Conservation (phyloP, 2,888 invertebrate genomes). For the Troglohyphantes excavatus region DNA sequence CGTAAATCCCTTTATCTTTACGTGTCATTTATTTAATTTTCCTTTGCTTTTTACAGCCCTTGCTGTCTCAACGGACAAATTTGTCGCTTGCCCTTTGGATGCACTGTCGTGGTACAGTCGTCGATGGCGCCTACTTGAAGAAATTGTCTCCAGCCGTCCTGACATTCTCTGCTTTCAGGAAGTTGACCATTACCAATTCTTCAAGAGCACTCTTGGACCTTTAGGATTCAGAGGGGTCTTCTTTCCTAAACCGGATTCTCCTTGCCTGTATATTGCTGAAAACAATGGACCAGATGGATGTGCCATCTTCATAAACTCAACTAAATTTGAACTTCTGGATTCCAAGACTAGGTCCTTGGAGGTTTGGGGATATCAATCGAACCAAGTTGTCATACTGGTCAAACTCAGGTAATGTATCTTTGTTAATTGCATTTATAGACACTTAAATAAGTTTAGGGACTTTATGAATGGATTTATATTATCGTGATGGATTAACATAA, state of each 20-base stretch:
- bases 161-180: constrained; percentile 87
- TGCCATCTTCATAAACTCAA: constrained; percentile 88
- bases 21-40: not conserved
- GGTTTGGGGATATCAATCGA: constrained; percentile 89
- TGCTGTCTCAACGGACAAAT: constrained; percentile 88
- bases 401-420: constrained; percentile 77
- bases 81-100: constrained; percentile 87
- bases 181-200: constrained; percentile 87
- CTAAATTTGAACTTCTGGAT: constrained; percentile 86
- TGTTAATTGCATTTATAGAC: no score
- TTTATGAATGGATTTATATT: no score
- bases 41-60: constrained; percentile 85
- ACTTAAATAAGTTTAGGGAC: no score
- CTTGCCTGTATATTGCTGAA: constrained; percentile 88
- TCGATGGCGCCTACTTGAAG: constrained; percentile 87
- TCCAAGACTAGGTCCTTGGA: constrained; percentile 86
- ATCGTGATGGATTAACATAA: no score
- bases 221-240: constrained; percentile 88
- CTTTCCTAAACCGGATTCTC: constrained; percentile 90
- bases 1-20: no score
- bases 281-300: constrained; percentile 91
- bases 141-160: constrained; percentile 87
- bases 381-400: constrained; percentile 85
- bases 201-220: constrained; percentile 86
- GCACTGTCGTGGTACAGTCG: constrained; percentile 88